Conservation (phyloP, 1,140 invertebrate species). For the Agrilus planipennis region DNA sequence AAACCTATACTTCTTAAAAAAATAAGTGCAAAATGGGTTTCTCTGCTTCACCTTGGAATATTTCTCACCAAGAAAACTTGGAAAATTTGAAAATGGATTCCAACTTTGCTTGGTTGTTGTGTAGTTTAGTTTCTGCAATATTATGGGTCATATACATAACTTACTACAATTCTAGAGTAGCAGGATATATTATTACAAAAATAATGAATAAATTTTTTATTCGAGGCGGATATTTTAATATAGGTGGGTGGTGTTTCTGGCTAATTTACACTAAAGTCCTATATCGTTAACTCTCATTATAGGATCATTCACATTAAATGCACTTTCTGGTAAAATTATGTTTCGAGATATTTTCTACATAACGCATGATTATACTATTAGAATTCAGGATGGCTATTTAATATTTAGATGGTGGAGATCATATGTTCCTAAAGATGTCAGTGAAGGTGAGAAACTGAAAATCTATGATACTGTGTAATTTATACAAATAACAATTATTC, state of each 20-base stretch:
- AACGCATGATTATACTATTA: constrained; percentile 85
- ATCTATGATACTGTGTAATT: constrained; percentile 8
- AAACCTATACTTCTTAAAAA: no score
- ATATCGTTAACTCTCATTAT: constrained; percentile 20
- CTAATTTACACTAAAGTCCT: constrained; percentile 10
- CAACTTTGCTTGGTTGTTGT: constrained; percentile 66
- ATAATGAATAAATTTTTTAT: constrained; percentile 80
- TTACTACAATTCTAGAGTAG: constrained; percentile 88
- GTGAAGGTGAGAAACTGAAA: no score
- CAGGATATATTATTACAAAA: constrained; percentile 81
- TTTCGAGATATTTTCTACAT: constrained; percentile 92
- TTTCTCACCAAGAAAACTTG: constrained; percentile 37
- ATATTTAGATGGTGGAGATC: constrained; percentile 96
- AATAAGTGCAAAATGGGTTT: constrained; percentile 60
- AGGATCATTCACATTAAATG: constrained; percentile 91
- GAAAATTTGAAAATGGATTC: constrained; percentile 69
- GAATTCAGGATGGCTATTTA: constrained; percentile 93
- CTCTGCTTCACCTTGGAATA: constrained; percentile 52
- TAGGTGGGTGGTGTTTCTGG: constrained; percentile 67
- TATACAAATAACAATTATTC: no score
- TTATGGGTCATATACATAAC: constrained; percentile 88
- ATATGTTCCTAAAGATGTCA: constrained; percentile 89
- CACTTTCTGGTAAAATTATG: constrained; percentile 96
- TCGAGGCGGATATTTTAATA: constrained; percentile 75
- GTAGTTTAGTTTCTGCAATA: constrained; percentile 67